Conservation (phyloP, 2,888 invertebrate genomes). For the Palloptera scutellata region DNA sequence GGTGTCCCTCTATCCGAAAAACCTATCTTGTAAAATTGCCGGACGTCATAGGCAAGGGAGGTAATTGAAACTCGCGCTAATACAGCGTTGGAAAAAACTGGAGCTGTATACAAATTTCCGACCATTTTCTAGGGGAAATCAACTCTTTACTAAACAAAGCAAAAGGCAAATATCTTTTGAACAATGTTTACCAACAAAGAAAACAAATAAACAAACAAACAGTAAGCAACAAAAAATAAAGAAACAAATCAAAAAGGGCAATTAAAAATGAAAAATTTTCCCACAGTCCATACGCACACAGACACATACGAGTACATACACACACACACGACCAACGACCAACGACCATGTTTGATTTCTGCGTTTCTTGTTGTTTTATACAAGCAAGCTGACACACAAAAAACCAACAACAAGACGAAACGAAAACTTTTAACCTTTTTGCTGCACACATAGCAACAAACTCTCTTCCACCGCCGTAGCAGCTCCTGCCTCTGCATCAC, state of each 20-base stretch:
- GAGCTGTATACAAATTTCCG: too few species aligned
- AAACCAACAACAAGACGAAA: too few species aligned
- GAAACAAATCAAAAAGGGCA: slow-evolving; percentile 35
- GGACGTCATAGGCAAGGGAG: too few species aligned
- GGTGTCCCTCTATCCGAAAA: too few species aligned
- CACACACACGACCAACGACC: too few species aligned
- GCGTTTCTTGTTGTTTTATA: not conserved
- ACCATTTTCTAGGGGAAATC: not conserved
- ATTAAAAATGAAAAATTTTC: slow-evolving; percentile 62
- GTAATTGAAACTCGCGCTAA: too few species aligned
- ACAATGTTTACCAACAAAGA: not conserved
- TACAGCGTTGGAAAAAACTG: too few species aligned
- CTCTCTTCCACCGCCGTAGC: not conserved
- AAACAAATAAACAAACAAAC: not conserved
- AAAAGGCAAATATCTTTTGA: not conserved
- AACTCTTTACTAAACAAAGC: slow-evolving; percentile 4
- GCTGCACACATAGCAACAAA: not conserved
- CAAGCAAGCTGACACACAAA: too few species aligned
- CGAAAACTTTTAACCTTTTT: slow-evolving; percentile 6
- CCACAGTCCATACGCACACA: slow-evolving; percentile 45
- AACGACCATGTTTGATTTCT: slow-evolving; percentile 7
- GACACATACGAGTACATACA: too few species aligned
- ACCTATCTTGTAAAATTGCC: too few species aligned
- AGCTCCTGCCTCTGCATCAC: not conserved
- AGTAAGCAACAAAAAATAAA: not conserved